These are phyloP conservation scores for Linnaemya tessellans DNA, from an alignment of 2,888 invertebrate genomes.

Conservation along the genomic window DNA sequence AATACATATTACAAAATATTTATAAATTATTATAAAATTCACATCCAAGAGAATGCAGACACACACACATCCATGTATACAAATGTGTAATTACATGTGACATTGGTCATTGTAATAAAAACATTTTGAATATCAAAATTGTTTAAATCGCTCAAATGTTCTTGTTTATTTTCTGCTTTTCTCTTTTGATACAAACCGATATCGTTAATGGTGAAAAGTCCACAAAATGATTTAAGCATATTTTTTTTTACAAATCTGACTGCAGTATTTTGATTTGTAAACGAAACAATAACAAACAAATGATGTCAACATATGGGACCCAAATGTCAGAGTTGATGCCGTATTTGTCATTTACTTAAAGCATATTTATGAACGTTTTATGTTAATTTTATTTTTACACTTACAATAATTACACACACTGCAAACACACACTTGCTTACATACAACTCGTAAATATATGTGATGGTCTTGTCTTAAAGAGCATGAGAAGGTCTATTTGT, in stretches of 20 bases:
- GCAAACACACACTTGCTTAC: not conserved
- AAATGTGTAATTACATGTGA: not conserved
- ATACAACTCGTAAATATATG: not conserved
- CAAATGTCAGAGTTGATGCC: slow-evolving; percentile 57
- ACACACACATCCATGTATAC: too few relatives aligned
- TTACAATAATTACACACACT: slow-evolving; percentile 48
- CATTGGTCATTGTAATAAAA: slow-evolving; percentile 10
- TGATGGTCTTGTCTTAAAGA: not conserved
- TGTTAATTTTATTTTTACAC: slow-evolving; percentile 62
- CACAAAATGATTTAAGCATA: slow-evolving; percentile 11
- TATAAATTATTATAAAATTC: too few relatives aligned
- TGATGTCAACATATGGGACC: slow-evolving; percentile 57
- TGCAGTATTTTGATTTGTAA: slow-evolving; percentile 52
- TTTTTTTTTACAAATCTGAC: slow-evolving; percentile 38
- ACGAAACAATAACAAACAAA: slow-evolving; percentile 35
- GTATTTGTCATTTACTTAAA: slow-evolving; percentile 44
- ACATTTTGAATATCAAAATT: not conserved
- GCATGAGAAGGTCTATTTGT: slow-evolving; percentile 7
- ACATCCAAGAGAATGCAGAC: too few relatives aligned
- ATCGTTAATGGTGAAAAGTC: slow-evolving; percentile 22
- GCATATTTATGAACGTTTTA: slow-evolving; percentile 64
- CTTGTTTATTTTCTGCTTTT: not conserved
- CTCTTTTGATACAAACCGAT: slow-evolving; percentile 2
- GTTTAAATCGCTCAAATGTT: slow-evolving; percentile 5
- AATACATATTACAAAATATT: not conserved